Conservation (phyloP, 1,140 invertebrate genomes). For the Eubasilissa regina region DNA sequence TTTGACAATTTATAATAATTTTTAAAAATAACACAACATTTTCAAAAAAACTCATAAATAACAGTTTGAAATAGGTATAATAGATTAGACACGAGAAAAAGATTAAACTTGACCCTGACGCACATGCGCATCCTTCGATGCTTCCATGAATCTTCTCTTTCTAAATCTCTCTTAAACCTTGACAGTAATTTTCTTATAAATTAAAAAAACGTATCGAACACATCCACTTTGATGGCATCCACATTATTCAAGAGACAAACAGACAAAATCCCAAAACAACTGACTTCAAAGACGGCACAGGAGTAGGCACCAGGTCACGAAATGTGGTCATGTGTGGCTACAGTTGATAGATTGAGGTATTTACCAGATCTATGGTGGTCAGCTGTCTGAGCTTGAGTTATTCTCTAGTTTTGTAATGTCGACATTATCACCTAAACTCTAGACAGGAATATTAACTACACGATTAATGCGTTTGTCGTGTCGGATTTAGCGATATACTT, state of each 20-base stretch:
- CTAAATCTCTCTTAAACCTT: too few species aligned
- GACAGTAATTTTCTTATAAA: too few species aligned
- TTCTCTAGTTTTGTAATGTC: constrained; percentile 8
- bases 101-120: too few species aligned
- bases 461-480: constrained; percentile 37
- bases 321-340: constrained; percentile 27
- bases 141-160: too few species aligned
- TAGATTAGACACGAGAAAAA: too few species aligned
- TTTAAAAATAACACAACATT: too few species aligned
- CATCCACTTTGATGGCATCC: too few species aligned
- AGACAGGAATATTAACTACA: constrained; percentile 16
- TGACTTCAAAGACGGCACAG: constrained; percentile 6
- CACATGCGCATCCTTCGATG: too few species aligned
- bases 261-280: background rate
- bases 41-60: too few species aligned
- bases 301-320: constrained; percentile 17
- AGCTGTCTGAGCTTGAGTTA: constrained; percentile 16
- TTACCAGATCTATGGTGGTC: constrained; percentile 36
- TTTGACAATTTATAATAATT: too few species aligned
- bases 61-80: too few species aligned
- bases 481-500: constrained; percentile 13
- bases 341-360: constrained; percentile 37
- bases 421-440: constrained; percentile 25
- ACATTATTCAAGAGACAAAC: constrained; percentile 20
- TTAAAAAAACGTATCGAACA: too few species aligned